These are phyloP conservation scores for Pocota personata DNA, from an alignment of 2,888 invertebrate species.

Conservation along the genomic window DNA sequence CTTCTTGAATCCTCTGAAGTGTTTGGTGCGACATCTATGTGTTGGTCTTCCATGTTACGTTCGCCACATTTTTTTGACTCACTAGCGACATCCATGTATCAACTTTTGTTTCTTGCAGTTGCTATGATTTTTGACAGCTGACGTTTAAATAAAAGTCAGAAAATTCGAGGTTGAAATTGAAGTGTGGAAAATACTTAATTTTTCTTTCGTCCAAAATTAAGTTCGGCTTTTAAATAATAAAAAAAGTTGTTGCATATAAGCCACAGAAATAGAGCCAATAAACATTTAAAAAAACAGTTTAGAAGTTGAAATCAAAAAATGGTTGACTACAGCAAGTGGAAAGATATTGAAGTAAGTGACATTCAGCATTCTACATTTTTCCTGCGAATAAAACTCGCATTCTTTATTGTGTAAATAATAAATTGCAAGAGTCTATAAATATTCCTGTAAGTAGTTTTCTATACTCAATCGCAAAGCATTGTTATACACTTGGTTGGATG, in stretches of 20 bases:
- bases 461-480: too few species aligned
- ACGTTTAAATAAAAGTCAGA: conserved; percentile 3
- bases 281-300: not conserved
- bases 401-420: not conserved
- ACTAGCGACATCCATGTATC: not conserved
- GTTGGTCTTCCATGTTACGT: too few species aligned
- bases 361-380: not conserved
- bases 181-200: not conserved
- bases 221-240: not conserved
- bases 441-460: too few species aligned
- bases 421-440: not conserved
- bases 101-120: not conserved
- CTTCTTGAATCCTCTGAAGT: too few species aligned
- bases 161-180: conserved; percentile 34
- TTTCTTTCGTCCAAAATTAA: not conserved
- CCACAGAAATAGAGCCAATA: not conserved
- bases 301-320: conserved; percentile 83
- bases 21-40: too few species aligned
- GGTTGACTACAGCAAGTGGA: conserved; percentile 99
- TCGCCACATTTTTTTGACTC: not conserved
- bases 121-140: conserved; percentile 1
- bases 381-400: not conserved
- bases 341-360: conserved; percentile 93
- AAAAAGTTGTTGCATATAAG: not conserved
- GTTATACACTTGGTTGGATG: too few species aligned